Evolutionary conservation across 2,113 vertebrate genomes (phyloP).

Genomic region (Tenebrosternarchus preto): DNA sequence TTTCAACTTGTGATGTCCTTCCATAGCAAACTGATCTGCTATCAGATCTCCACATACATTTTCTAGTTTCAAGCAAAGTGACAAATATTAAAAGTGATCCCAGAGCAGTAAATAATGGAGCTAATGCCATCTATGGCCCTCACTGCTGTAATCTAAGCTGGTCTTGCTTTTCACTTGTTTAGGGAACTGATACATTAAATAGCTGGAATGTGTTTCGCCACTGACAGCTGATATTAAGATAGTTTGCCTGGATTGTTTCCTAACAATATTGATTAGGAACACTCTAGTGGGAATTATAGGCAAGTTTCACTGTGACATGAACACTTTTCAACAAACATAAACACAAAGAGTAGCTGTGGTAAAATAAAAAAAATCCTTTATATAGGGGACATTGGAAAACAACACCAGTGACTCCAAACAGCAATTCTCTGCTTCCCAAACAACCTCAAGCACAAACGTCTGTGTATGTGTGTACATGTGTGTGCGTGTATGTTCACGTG

Average conservation of each 20-base stretch:
- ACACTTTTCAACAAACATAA: too few species aligned
- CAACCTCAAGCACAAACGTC: too few species aligned
- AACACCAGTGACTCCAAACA: too few species aligned
- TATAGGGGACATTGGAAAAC: too few species aligned
- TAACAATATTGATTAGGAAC: background rate
- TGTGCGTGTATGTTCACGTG: conserved; percentile 31
- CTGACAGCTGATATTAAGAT: conserved; percentile 25
- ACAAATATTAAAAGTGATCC: background rate
- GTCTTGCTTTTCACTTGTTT: conserved; percentile 37
- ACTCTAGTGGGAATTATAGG: background rate
- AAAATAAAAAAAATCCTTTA: too few species aligned
- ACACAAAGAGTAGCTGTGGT: too few species aligned
- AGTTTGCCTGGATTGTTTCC: background rate
- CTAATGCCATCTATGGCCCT: background rate
- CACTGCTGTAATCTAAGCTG: conserved; percentile 39
- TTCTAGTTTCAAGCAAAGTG: background rate
- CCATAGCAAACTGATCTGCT: conserved; percentile 9
- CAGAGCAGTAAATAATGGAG: background rate
- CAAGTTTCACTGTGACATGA: too few species aligned
- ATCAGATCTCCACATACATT: background rate
- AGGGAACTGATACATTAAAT: conserved; percentile 25
- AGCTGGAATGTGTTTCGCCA: conserved; percentile 16
- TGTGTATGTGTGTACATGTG: conserved; percentile 10
- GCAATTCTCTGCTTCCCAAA: too few species aligned
- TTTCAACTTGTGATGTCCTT: conserved; percentile 11